phyloP scores from a whole-genome alignment of 2,888 invertebrate species.

The Endomychus coccineus region DNA sequence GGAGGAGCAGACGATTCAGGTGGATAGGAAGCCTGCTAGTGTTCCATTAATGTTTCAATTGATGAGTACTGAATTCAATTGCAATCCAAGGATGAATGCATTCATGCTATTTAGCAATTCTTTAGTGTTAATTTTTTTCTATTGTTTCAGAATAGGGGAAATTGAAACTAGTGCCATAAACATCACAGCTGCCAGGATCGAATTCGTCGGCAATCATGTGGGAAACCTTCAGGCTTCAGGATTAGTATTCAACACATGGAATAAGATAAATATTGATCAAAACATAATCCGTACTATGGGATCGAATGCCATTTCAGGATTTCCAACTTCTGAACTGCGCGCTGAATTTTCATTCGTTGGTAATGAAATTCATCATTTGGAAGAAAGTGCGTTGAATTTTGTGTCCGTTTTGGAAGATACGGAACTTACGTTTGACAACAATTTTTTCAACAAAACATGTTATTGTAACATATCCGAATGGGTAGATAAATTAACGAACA shows the following conservation, averaged over 20 bases:
- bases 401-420: slow-evolving; percentile 49
- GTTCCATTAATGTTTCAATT: too few species aligned
- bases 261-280: slow-evolving; percentile 53
- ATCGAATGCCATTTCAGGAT: slow-evolving; percentile 35
- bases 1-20: too few species aligned
- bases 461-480: slow-evolving; percentile 55
- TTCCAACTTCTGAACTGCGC: slow-evolving; percentile 32
- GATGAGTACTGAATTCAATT: too few species aligned
- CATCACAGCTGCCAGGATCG: slow-evolving; percentile 54
- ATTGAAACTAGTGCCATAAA: slow-evolving; percentile 58
- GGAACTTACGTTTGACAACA: slow-evolving; percentile 49
- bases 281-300: slow-evolving; percentile 57
- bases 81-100: too few species aligned
- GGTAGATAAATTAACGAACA: slow-evolving; percentile 46
- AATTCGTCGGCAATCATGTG: slow-evolving; percentile 56
- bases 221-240: slow-evolving; percentile 50
- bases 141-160: slow-evolving; percentile 52
- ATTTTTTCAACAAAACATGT: slow-evolving; percentile 58
- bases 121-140: slow-evolving; percentile 14
- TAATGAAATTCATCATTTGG: slow-evolving; percentile 50
- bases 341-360: slow-evolving; percentile 48
- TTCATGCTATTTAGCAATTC: too few species aligned
- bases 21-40: too few species aligned
- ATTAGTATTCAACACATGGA: slow-evolving; percentile 61
- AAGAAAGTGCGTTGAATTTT: slow-evolving; percentile 52